Evolutionary conservation across 1,140 invertebrate species (phyloP), one percentile per base, ranked within the genome.

Genomic region (Steinernema feltiae): DNA sequence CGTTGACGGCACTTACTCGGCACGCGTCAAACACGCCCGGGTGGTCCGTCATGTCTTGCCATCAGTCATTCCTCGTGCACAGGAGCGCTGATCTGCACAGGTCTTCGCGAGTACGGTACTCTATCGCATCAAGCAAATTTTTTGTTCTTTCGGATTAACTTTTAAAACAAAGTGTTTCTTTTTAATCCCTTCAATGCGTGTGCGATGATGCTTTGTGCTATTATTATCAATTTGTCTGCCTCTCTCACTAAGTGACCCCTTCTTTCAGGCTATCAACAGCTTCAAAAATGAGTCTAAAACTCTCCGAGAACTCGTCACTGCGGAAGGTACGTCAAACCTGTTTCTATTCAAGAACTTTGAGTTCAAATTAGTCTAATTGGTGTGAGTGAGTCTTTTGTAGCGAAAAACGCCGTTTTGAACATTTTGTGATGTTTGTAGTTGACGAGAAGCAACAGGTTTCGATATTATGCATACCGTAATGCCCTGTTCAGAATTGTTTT

Each of bases 1-100:
- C 53, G 53, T n/a, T 27, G 53, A 27, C 53, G 53, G 53, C 53
- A 63, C 53, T 63, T 63, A 63, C 53, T 63, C 53, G 53, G 53
- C 53, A 63, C 53, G 53, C 53, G 53, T 63, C 53, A 63, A 63
- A 63, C 53, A 27, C 53, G 53, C 24, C 53, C 53, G 53, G 53
- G 53, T 63, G 53, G 53, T 63, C 53, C 53, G 24, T 63, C 53
- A 41, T 41, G 35, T 18, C 35, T 7, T 18, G 53, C 15, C 53
- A 21, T 21, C 53, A 63, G 7, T 21, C 24, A 63, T 63, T 21
- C 53, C 12, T 63, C 53, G 7, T 46, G 7, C 41, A 46, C 41
- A n/a, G 41, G 41, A 46, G n/a, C 41, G 53, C 24, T 63, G 7
- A 17, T 63, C 53, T 63, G n/a, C n/a, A n/a, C n/a, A n/a, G n/a